Evolutionary conservation across 2,888 invertebrate genomes (phyloP), one percentile per base, ranked within the genome.

Genomic region (Watsonalla binaria): DNA sequence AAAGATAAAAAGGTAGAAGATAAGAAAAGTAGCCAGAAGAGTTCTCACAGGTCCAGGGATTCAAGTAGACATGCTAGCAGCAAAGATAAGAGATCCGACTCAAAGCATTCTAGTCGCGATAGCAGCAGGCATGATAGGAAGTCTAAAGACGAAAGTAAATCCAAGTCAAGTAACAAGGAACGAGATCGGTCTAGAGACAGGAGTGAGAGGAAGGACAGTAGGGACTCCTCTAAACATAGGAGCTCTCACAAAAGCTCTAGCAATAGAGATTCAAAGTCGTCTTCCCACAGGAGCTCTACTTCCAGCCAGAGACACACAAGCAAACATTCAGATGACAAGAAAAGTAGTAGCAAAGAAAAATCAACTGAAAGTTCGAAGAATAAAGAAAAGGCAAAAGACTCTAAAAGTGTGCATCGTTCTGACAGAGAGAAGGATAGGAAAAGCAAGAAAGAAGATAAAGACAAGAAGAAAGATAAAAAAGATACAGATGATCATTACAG

Each of bases 401-500:
- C 82, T 0, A 86, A 80, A 0, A 84, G 76, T 61, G 82, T 84
- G 0, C 79, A 81, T 58, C 78, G 82, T n/a, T 86, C 90, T 9
- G 87, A 90, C 46, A 91, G 85, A 74, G 88, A 89, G 68, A 80
- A 70, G 37, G 72, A 73, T 61, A 78, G 77, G 58, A 90, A 80
- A 65, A 89, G 80, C 55, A 91, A 89, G 69, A 67, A 75, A 56
- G 87, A 89, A 45, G 85, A 86, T 15, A 87, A 92, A 74, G 83
- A 80, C 39, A 89, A 89, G 54, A 91, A 90, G 63, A 86, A 90
- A 53, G 83, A 81, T 24, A 92, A 91, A 67, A 92, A 93, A 70
- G 84, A 91, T 4, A 90, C 90, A 54, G 96, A 96, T 71, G 96
- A 96, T 78, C 95, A 96, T 73, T 94, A 93, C 55, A 93, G 93